Base-by-base conservation (phyloP, 2,797 vertebrate genomes). In the Dromococcyx pavoninus region DNA sequence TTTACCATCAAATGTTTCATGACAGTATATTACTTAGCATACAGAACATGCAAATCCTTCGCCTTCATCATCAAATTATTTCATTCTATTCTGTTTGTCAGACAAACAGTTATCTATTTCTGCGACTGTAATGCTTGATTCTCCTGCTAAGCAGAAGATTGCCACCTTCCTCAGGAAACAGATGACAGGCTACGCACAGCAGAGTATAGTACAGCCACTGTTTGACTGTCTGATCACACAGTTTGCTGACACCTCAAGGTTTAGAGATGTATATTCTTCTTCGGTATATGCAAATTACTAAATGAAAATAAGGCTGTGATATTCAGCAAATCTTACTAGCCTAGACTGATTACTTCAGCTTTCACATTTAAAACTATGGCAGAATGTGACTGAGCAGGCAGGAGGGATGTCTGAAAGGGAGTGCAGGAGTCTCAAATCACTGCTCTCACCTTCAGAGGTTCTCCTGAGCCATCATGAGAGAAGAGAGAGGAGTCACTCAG, bases 81-180 rank as follows among this genome's bases (percentile, higher is more conserved):
- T 48, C 11, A 24, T 24, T 48, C 48, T 24, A 48, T 48, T 48
- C 48, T 23, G 23, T 48, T 48, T 24, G 10, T 48, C 10, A 48
- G 46, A 48, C 0, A 8, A 50, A 62, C 17, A 6, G 10, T 37
- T 51, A 9, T 30, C 9, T 30, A 76, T 43, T 75, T 48, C n/a
- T 86, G n/a, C 57, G 37, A 33, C 39, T 0, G 0, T 28, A 80
- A 41, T 1, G 2, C 35, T 62, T 43, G 48, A 54, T n/a, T 8
- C 17, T 33, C 23, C 37, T 46, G 24, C 44, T 46, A 51, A 80
- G 54, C 35, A 85, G 35, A 64, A 37, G 7, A 76, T 13, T 14
- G 17, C 22, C 35, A 39, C 28, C 35, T 51, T 32, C 44, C 41
- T 58, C n/a, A 19, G 62, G 43, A 79, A 82, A 71, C 35, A 71